Conservation (phyloP, 2,113 vertebrate species). For the Notiomystis cincta region DNA sequence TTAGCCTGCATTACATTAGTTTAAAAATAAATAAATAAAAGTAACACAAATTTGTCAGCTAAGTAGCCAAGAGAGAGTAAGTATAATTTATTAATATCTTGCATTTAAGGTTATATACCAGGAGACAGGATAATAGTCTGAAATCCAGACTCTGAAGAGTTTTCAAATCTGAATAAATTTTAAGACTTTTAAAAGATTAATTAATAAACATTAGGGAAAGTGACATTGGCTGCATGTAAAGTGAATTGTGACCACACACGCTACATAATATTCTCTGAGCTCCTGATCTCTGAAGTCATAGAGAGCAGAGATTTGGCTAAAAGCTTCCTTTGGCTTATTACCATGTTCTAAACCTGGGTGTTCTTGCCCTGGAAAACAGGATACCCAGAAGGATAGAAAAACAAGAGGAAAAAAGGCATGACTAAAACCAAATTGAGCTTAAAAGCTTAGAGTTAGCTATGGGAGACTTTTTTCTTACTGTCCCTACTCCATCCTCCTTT, state of each 20-base stretch:
- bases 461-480: background rate
- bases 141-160: background rate
- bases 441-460: background rate
- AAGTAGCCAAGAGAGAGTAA: background rate
- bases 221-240: background rate
- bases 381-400: background rate
- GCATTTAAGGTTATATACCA: background rate
- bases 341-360: background rate
- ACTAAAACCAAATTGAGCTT: background rate
- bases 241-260: background rate
- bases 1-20: background rate
- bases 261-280: background rate
- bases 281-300: background rate
- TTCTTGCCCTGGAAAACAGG: background rate
- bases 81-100: background rate
- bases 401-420: background rate
- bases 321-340: background rate
- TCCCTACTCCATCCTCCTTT: background rate
- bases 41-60: background rate
- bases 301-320: background rate
- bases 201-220: background rate
- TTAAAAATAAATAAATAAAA: conserved; percentile 5
- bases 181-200: background rate
- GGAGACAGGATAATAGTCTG: background rate
- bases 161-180: background rate